A percentile compares a stretch with the other conserved stretches of the same genome.
Conservation (phyloP, 2,113 vertebrate genomes). For the Zeus faber region DNA sequence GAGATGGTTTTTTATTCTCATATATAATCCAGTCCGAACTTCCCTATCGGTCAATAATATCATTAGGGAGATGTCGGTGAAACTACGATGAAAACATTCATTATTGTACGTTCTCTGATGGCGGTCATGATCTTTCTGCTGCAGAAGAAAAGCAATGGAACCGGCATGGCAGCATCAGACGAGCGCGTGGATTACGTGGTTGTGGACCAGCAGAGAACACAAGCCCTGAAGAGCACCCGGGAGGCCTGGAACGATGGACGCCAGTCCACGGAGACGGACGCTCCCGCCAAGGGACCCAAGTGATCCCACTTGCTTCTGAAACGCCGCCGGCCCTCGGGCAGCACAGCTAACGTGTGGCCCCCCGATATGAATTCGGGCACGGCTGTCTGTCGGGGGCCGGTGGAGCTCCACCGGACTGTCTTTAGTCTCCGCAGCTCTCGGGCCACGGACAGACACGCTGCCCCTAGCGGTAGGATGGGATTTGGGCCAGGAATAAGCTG, state of each 20-base stretch:
- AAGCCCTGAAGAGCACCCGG: conserved; percentile 92
- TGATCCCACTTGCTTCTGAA: conserved; percentile 65
- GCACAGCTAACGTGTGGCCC: conserved; percentile 25
- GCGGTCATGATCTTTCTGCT: not conserved
- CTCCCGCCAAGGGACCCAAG: conserved; percentile 85
- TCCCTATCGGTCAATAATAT: too few relatives aligned
- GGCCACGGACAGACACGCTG: conserved; percentile 44
- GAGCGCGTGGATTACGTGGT: conserved; percentile 98
- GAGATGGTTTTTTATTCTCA: too few relatives aligned
- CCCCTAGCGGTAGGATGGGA: conserved; percentile 43
- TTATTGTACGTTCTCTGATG: too few relatives aligned
- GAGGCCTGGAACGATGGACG: conserved; percentile 96
- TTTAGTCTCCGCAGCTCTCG: conserved; percentile 68
- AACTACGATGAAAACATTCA: too few relatives aligned
- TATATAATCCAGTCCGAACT: too few relatives aligned
- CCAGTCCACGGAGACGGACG: conserved; percentile 92
- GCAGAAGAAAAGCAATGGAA: conserved; percentile 91
- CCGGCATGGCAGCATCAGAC: conserved; percentile 85
- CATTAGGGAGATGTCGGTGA: too few relatives aligned
- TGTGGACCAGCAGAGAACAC: conserved; percentile 94
- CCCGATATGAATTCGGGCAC: conserved; percentile 26
- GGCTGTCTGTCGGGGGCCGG: conserved; percentile 40
- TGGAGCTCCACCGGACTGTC: conserved; percentile 38
- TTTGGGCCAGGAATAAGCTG: conserved; percentile 67
- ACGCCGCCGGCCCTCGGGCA: conserved; percentile 16